Conservation (phyloP, 2,888 invertebrate species). For the Drosophila pseudotalamancana region DNA sequence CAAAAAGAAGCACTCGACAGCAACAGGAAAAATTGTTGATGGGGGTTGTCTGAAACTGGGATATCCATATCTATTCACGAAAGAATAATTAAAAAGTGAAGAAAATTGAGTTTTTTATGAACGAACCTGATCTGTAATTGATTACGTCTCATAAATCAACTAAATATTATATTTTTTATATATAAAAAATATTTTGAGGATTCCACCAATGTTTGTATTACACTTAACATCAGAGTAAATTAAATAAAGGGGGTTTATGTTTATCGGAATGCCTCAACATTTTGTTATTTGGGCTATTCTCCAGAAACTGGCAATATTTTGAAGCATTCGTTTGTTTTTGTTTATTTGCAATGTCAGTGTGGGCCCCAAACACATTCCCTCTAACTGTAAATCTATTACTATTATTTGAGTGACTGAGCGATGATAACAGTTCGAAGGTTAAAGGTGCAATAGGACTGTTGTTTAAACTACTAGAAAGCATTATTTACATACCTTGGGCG, state of each 20-base stretch:
- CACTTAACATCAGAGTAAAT: not conserved
- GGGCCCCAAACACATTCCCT: conserved; percentile 13
- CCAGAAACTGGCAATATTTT: conserved; percentile 10
- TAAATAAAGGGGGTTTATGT: conserved; percentile 13
- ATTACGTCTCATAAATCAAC: too few species aligned
- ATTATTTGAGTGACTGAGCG: too few species aligned
- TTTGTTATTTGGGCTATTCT: conserved; percentile 51
- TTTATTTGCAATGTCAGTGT: conserved; percentile 41
- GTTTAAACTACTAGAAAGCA: conserved; percentile 10
- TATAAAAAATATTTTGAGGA: too few species aligned
- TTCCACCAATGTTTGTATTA: not conserved
- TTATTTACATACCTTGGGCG: conserved; percentile 58
- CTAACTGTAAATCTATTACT: conserved; percentile 27
- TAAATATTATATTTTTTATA: too few species aligned
- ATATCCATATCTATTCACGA: too few species aligned
- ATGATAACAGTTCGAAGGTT: conserved; percentile 34
- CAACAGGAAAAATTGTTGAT: conserved; percentile 11
- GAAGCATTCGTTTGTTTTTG: conserved; percentile 30
- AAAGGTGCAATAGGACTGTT: conserved; percentile 9
- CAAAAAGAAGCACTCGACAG: conserved; percentile 56
- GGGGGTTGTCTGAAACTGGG: conserved; percentile 3
- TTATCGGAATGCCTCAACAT: conserved; percentile 59
- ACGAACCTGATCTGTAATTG: too few species aligned
- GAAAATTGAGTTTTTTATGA: too few species aligned
- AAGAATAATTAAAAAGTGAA: not conserved